Conservation (phyloP, 2,797 vertebrate genomes). For the Arctocebus calabarensis region DNA sequence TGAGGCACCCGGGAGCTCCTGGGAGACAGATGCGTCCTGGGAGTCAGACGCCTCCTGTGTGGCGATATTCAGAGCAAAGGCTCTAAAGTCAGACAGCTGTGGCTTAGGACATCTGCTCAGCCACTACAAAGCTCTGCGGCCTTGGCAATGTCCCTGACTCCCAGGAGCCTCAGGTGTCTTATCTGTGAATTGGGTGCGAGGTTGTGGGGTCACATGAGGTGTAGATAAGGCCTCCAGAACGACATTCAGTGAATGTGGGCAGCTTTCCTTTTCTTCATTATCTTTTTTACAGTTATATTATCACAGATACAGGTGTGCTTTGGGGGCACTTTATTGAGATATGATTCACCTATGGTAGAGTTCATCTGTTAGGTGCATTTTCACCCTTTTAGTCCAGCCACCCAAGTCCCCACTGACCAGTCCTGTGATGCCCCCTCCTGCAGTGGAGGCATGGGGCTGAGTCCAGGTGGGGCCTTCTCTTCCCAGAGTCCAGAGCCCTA, state of each 20-base stretch:
- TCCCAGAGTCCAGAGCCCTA: not conserved
- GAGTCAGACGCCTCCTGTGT: not conserved
- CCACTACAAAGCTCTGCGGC: too few species aligned
- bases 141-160: not conserved
- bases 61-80: not conserved
- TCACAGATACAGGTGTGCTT: not conserved
- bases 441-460: not conserved
- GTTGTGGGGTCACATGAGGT: not conserved
- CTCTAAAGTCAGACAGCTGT: not conserved
- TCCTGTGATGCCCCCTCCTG: not conserved
- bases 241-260: not conserved
- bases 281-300: not conserved
- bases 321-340: not conserved
- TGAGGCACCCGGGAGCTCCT: not conserved
- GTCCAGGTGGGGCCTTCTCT: not conserved
- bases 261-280: not conserved
- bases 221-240: not conserved
- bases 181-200: constrained; percentile 5
- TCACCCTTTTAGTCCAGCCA: not conserved
- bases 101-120: not conserved
- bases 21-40: not conserved
- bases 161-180: not conserved
- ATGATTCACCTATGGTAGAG: not conserved
- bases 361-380: not conserved
- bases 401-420: not conserved